Evolutionary conservation across 1,140 invertebrate genomes (phyloP).

Genomic region (Lasioglossum baleicum): DNA sequence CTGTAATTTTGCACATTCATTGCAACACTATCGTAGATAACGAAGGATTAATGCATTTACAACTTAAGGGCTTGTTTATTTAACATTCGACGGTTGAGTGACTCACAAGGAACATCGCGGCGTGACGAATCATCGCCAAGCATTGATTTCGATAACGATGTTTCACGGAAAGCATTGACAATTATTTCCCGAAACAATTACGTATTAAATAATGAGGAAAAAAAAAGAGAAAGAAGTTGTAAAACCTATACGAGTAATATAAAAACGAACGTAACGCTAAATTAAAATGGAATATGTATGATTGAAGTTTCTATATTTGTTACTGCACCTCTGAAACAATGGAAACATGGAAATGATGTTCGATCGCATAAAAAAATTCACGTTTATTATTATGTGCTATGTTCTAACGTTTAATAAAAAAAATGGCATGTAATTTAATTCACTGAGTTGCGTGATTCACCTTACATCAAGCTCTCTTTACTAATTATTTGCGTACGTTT

Average conservation of each 20-base stretch:
- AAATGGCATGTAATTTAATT: not conserved
- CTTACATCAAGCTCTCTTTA: not conserved
- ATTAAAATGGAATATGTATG: not conserved
- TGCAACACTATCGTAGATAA: conserved; percentile 7
- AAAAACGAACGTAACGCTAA: not conserved
- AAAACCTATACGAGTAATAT: not conserved
- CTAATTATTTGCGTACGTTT: not conserved
- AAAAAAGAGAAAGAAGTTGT: not conserved
- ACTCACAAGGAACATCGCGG: conserved; percentile 6
- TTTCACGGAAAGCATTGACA: not conserved
- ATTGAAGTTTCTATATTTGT: conserved; percentile 4
- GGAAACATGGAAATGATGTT: not conserved
- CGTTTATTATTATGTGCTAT: conserved; percentile 1
- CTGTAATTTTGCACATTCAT: not conserved
- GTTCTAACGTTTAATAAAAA: not conserved
- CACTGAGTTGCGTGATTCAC: not conserved
- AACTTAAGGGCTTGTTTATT: not conserved
- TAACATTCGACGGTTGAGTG: conserved; percentile 6
- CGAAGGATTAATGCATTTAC: not conserved
- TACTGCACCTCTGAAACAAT: not conserved
- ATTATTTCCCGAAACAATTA: not conserved
- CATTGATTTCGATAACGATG: not conserved
- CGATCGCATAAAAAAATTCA: not conserved
- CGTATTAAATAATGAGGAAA: not conserved
- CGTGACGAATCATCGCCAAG: not conserved